Base-by-base conservation (phyloP, 2,888 invertebrate genomes). In the Drosophila hawaiiensis region DNA sequence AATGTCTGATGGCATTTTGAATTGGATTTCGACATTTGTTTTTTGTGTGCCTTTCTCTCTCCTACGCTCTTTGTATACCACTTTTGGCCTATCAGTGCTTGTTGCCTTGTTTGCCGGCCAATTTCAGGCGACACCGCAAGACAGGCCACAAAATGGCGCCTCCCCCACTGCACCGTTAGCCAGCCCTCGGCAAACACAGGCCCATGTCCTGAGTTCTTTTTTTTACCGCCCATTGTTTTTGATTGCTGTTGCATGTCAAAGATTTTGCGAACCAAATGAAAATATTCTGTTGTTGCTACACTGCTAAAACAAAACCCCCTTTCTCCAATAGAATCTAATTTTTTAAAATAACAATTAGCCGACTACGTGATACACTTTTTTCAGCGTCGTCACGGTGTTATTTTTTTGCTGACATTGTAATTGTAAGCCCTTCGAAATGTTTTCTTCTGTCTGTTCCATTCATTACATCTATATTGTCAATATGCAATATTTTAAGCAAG, bases 1-100 rank as follows among this genome's bases (percentile, higher is more conserved):
- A 86, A 86, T 86, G 89, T 87, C 89, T 86, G 89, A 89, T 89
- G 87, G 84, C 83, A 86, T 82, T 86, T 87, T 84, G 85, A 89
- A 86, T 89, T 86, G 85, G 87, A 87, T 89, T 84, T 87, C 67
- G 67, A 53, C 78, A 52, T 80, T 79, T 73, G 62, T 77, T 76
- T 73, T 68, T 65, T 66, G 49, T 33, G 68, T 64, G 25, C 47
- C 29, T 10, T 49, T 47, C 35, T 47, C 25, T 31, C n/a, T 41
- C 4, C 50, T 9, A 16, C 25, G 47, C 19, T 14, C 56, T 41
- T 22, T 70, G 49, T 63, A 50, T 72, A 49, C 68, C 56, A 47
- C 41, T 61, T 54, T 66, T 54, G 37, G 60, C 67, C 68, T 73
- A 49, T 62, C 29, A 52, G 33, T 62, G 58, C 29, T 39, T 53